phyloP scores from a whole-genome alignment of 2,888 invertebrate genomes.

The Torymus texanus region DNA sequence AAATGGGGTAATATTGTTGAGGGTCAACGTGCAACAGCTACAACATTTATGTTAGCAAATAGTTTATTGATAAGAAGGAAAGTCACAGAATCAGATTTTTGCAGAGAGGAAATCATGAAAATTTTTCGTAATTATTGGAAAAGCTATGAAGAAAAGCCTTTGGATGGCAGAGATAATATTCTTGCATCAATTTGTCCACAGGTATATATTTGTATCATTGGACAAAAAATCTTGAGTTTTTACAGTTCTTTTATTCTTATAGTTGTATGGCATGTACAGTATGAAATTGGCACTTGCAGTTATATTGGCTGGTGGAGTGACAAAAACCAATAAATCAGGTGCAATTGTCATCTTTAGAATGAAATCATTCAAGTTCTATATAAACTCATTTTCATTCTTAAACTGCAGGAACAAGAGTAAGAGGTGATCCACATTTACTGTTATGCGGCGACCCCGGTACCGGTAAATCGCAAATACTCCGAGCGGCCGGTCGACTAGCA shows the following conservation, averaged over 20 bases:
- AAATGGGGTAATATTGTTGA: constrained; percentile 82
- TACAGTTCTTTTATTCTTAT: constrained; percentile 32
- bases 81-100: constrained; percentile 66
- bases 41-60: constrained; percentile 70
- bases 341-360: too few relatives aligned
- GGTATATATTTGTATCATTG: constrained; percentile 73
- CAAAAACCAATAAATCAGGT: constrained; percentile 74
- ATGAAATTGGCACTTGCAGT: constrained; percentile 91
- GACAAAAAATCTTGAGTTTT: constrained; percentile 29
- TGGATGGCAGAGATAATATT: constrained; percentile 86
- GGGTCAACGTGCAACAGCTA: constrained; percentile 81
- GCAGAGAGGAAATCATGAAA: constrained; percentile 78
- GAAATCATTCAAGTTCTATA: too few relatives aligned
- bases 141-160: constrained; percentile 79
- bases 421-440: constrained; percentile 90
- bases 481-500: constrained; percentile 81
- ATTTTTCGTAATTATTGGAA: constrained; percentile 86
- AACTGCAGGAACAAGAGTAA: constrained; percentile 76
- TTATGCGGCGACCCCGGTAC: constrained; percentile 93
- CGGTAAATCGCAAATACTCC: constrained; percentile 90
- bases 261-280: constrained; percentile 91
- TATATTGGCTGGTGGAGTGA: constrained; percentile 79
- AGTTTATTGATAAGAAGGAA: constrained; percentile 68
- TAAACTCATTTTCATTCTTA: too few relatives aligned
- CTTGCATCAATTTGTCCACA: constrained; percentile 89